A percentile compares a stretch with the other conserved stretches of the same genome.
Conservation (phyloP, 2,888 invertebrate species). For the Tenthredo scrophulariae region DNA sequence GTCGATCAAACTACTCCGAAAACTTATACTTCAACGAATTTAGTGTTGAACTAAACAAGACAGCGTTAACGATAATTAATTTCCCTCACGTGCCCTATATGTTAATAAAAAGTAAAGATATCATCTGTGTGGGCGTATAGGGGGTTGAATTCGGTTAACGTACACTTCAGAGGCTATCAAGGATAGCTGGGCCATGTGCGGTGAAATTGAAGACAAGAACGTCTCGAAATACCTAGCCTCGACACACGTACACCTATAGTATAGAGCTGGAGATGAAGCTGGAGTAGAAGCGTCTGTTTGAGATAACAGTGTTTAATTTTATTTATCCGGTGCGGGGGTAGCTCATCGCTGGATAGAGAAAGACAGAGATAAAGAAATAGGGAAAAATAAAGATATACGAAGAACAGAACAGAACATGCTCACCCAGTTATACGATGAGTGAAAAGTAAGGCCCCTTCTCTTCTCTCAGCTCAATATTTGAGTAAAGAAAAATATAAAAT, state of each 20-base stretch:
- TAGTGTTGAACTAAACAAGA: background rate
- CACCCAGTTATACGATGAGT: constrained; percentile 1
- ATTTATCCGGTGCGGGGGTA: constrained; percentile 61
- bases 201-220: constrained; percentile 61
- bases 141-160: constrained; percentile 8
- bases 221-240: constrained; percentile 48
- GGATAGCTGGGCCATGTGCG: constrained; percentile 63
- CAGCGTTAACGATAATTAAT: background rate
- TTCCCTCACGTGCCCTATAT: background rate
- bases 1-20: background rate
- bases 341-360: background rate
- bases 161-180: constrained; percentile 15
- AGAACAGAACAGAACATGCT: background rate
- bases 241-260: constrained; percentile 17
- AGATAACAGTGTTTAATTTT: constrained; percentile 62
- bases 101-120: background rate
- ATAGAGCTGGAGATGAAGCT: background rate
- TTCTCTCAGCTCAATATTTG: background rate
- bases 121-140: background rate
- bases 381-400: background rate
- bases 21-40: background rate
- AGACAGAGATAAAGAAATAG: background rate
- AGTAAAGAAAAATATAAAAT: background rate
- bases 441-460: background rate
- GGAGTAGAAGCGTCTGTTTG: constrained; percentile 59